Percentiles rank a stretch among this genome's conserved stretches.
These are phyloP conservation scores for Dastarcus helophoroides DNA, from an alignment of 2,888 invertebrate species.

Conservation along the genomic window DNA sequence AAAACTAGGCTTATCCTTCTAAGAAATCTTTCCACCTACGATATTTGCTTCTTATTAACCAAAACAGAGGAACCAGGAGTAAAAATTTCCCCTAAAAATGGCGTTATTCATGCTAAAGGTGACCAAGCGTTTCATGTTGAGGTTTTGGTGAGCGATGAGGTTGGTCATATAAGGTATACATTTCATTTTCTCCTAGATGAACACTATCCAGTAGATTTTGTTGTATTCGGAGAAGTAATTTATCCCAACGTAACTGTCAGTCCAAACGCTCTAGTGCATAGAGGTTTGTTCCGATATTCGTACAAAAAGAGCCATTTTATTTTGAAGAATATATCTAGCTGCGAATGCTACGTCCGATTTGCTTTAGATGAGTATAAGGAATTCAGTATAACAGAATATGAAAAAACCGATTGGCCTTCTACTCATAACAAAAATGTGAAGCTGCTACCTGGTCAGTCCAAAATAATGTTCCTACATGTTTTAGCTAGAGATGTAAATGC, in stretches of 20 bases:
- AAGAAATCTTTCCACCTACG: no score
- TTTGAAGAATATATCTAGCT: conserved; percentile 26
- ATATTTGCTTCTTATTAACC: no score
- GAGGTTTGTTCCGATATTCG: conserved; percentile 35
- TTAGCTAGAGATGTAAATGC: conserved; percentile 36
- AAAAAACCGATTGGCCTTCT: conserved; percentile 13
- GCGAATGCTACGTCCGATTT: conserved; percentile 25
- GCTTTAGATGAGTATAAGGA: conserved; percentile 30
- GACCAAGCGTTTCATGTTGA: no score
- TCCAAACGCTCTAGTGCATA: conserved; percentile 41
- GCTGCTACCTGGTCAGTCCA: conserved; percentile 23
- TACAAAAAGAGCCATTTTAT: conserved; percentile 24
- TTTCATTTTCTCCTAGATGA: no score
- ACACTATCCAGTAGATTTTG: no score
- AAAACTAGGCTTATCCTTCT: no score
- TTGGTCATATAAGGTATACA: no score
- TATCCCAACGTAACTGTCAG: conserved; percentile 41
- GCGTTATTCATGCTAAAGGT: no score
- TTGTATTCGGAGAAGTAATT: conserved; percentile 39
- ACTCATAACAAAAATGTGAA: conserved; percentile 13
- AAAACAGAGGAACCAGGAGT: no score
- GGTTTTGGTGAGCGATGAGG: no score
- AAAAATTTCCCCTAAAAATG: no score
- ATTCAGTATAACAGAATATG: conserved; percentile 24
- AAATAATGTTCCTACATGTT: conserved; percentile 34